phyloP scores from a whole-genome alignment of 2,797 vertebrate genomes.

The Crenuchus spilurus region DNA sequence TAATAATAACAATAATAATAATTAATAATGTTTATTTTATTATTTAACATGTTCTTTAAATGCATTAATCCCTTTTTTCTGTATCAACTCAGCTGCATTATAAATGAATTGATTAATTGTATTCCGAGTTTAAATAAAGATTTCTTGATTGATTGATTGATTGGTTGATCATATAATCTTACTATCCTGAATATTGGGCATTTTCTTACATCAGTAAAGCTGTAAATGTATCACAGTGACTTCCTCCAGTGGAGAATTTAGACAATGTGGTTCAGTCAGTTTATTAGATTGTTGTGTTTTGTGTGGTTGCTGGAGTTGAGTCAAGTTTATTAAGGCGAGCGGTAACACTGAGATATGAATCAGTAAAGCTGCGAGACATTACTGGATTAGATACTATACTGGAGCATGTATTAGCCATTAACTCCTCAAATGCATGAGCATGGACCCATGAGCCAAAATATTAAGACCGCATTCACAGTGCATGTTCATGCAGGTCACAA shows the following conservation, averaged over 20 bases:
- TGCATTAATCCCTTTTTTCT: no score
- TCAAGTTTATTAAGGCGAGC: background rate
- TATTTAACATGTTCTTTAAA: no score
- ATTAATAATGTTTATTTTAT: no score
- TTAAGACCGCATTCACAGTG: no score
- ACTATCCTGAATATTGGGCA: background rate
- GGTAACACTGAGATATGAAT: slow-evolving; percentile 5
- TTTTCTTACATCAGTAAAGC: background rate
- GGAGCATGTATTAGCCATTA: slow-evolving; percentile 15
- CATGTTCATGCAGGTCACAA: no score
- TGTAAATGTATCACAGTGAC: background rate
- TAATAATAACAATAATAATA: no score
- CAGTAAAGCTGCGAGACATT: slow-evolving; percentile 9
- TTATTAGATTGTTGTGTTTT: background rate
- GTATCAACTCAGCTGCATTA: no score
- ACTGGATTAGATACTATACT: slow-evolving; percentile 23
- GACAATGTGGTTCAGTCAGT: background rate
- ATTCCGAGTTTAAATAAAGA: no score
- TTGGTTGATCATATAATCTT: no score
- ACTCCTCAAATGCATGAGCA: background rate
- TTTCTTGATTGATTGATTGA: no score
- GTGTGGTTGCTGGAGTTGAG: background rate
- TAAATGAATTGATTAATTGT: no score
- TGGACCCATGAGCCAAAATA: no score
- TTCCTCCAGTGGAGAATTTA: background rate